phyloP scores from a whole-genome alignment of 2,797 vertebrate genomes.

The Hydrolagus colliei region DNA sequence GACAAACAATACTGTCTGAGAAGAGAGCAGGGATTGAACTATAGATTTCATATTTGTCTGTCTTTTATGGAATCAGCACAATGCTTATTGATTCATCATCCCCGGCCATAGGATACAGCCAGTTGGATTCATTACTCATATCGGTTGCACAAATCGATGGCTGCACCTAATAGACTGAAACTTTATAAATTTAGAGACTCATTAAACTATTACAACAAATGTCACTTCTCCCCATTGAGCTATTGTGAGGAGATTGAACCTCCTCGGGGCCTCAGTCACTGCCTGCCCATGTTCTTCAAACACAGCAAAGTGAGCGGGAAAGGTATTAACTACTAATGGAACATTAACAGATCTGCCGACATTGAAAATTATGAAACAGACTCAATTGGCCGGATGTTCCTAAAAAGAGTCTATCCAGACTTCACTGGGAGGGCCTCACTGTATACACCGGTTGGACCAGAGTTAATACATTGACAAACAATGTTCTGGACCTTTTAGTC shows the following conservation, averaged over 20 bases:
- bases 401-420: too few relatives aligned
- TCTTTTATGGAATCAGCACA: neutral
- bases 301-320: too few relatives aligned
- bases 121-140: conserved; percentile 48
- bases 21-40: neutral
- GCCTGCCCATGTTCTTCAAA: neutral
- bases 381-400: too few relatives aligned
- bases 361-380: too few relatives aligned
- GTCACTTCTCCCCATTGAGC: conserved; percentile 14
- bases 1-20: neutral
- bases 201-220: conserved; percentile 43
- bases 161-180: conserved; percentile 54
- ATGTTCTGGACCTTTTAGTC: neutral
- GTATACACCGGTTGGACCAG: neutral
- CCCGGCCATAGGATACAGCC: neutral
- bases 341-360: too few relatives aligned
- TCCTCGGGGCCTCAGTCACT: neutral
- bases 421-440: too few relatives aligned
- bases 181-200: conserved; percentile 53
- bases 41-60: conserved; percentile 1
- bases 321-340: too few relatives aligned
- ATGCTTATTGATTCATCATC: neutral
- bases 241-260: neutral
- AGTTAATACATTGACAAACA: neutral
- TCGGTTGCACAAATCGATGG: conserved; percentile 52